Percentiles rank a stretch among this genome's conserved stretches.
Conservation (phyloP, 2,113 vertebrate genomes). For the Tretioscincus oriximinensis region DNA sequence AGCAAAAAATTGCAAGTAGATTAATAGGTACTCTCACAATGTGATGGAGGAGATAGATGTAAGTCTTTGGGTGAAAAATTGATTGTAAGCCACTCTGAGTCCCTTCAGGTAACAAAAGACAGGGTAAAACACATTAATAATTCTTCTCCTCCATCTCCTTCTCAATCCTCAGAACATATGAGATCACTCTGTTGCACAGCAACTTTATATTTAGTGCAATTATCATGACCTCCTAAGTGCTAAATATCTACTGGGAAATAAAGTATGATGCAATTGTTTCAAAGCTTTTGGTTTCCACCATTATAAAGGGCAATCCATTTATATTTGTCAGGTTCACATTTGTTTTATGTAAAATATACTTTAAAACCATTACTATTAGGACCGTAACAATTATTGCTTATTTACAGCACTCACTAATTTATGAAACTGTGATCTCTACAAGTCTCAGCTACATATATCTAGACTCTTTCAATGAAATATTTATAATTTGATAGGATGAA, state of each 20-base stretch:
- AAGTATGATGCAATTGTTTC: not conserved
- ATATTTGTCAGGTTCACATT: not conserved
- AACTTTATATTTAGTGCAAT: too few species aligned
- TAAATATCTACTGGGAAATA: not conserved
- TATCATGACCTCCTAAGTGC: not conserved
- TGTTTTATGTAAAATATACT: not conserved
- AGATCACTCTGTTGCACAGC: too few species aligned
- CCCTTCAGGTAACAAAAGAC: too few species aligned
- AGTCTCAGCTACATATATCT: not conserved
- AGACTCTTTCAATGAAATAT: constrained; percentile 9
- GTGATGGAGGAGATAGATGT: too few species aligned
- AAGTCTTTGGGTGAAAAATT: too few species aligned
- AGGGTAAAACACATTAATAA: too few species aligned
- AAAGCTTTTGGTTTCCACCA: not conserved
- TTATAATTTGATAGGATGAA: constrained; percentile 2
- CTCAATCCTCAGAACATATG: too few species aligned
- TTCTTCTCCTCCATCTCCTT: too few species aligned
- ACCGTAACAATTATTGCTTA: not conserved
- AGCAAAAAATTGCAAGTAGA: too few species aligned
- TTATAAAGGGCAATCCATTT: too few species aligned
- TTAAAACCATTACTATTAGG: not conserved
- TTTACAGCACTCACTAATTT: not conserved
- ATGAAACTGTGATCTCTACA: not conserved
- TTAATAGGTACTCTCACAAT: too few species aligned
- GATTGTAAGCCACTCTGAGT: too few species aligned